Percentiles rank a stretch among this genome's conserved stretches.
These are phyloP conservation scores for Pygmarrhopalites habei DNA, from an alignment of 1,140 invertebrate species.

Conservation along the genomic window DNA sequence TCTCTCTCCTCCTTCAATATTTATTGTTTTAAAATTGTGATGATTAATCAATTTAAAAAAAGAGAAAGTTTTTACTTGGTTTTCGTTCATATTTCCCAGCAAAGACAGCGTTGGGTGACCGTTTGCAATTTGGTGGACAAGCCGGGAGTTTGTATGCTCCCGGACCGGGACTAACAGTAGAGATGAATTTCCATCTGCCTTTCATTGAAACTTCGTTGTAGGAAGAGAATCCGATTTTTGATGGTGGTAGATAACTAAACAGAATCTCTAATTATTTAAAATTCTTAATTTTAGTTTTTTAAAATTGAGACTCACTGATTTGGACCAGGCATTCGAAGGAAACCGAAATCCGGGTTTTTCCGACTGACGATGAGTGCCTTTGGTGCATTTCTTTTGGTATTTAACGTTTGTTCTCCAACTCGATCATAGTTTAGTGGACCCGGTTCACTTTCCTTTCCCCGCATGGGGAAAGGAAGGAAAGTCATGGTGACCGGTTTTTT, in stretches of 20 bases:
- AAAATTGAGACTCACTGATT: conserved; percentile 3
- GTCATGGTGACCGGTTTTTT: background rate
- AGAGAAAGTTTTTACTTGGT: background rate
- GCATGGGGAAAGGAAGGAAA: background rate
- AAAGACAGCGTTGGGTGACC: background rate
- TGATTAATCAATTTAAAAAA: no score
- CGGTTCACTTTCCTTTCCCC: background rate
- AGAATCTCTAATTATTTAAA: background rate
- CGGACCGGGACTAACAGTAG: background rate
- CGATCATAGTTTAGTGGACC: background rate
- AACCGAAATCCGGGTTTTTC: background rate
- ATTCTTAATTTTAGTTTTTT: background rate
- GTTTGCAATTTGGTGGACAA: background rate
- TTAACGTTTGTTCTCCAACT: background rate
- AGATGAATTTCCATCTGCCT: background rate
- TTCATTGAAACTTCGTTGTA: conserved; percentile 3
- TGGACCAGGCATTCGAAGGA: background rate
- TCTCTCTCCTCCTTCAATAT: no score
- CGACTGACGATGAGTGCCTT: background rate
- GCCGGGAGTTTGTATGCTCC: background rate
- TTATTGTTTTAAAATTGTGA: no score
- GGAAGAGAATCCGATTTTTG: background rate
- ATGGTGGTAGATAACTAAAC: background rate
- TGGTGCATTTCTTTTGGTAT: background rate
- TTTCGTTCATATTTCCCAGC: background rate